phyloP scores from a whole-genome alignment of 2,797 vertebrate genomes.

The Tinamus major region DNA sequence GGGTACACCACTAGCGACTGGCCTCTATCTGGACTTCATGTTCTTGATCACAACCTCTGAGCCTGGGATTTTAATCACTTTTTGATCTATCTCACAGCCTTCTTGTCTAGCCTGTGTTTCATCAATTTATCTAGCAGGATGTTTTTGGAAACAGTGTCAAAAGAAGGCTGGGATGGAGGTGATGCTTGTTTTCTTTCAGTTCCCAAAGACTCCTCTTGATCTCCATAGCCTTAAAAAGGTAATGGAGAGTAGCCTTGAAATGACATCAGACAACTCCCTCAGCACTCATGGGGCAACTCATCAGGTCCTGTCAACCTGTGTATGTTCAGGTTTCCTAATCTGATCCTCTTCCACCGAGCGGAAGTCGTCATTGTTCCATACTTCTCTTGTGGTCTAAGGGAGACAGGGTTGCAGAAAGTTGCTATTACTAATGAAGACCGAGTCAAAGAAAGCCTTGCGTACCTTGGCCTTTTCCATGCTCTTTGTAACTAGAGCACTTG shows the following conservation, averaged over 20 bases:
- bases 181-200: neutral
- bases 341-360: neutral
- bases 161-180: neutral
- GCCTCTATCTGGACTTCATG: neutral
- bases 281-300: accelerated
- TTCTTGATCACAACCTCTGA: neutral
- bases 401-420: neutral
- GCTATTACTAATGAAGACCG: neutral
- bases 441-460: neutral
- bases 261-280: neutral
- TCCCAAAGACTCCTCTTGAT: neutral
- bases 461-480: neutral
- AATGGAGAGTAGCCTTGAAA: neutral
- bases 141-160: neutral
- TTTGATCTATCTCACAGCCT: neutral
- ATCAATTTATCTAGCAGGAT: neutral
- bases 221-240: neutral
- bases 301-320: neutral
- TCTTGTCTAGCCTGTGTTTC: neutral
- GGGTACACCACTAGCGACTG: neutral
- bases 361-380: neutral
- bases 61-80: neutral
- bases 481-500: neutral
- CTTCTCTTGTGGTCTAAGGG: neutral
- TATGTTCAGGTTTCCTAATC: neutral